Conservation (phyloP, 2,888 invertebrate genomes). For the Drosophila aldrichi region DNA sequence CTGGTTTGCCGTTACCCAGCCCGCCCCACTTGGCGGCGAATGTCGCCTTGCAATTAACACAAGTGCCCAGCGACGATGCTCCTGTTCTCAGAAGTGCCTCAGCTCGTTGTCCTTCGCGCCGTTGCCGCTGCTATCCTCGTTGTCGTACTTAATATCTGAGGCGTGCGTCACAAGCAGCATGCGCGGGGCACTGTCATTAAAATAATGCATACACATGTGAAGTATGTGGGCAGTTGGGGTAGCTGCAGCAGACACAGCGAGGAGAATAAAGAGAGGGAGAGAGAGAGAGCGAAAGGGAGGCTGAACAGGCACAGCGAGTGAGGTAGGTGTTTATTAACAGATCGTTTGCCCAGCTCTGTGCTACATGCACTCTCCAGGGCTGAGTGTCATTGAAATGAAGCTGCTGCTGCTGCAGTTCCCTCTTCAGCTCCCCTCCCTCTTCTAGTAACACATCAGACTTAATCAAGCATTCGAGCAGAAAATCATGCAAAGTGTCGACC, state of each 20-base stretch:
- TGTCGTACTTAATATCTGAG: slow-evolving; percentile 68
- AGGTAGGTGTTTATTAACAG: slow-evolving; percentile 82
- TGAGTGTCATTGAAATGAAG: slow-evolving; percentile 55
- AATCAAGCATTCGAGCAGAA: slow-evolving; percentile 68
- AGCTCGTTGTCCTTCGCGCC: slow-evolving; percentile 70
- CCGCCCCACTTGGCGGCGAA: slow-evolving; percentile 70
- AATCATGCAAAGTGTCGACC: slow-evolving; percentile 77
- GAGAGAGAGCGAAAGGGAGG: not conserved
- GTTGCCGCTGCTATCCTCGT: slow-evolving; percentile 40
- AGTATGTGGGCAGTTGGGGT: slow-evolving; percentile 73
- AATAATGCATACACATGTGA: slow-evolving; percentile 81
- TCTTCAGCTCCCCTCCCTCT: not conserved
- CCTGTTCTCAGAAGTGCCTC: slow-evolving; percentile 44
- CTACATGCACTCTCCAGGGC: slow-evolving; percentile 48
- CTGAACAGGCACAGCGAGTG: not conserved
- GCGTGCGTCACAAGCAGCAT: slow-evolving; percentile 74
- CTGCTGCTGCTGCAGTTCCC: not conserved
- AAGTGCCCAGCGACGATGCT: slow-evolving; percentile 73
- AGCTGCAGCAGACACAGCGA: slow-evolving; percentile 26
- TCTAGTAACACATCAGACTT: slow-evolving; percentile 24
- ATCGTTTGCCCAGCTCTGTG: slow-evolving; percentile 77
- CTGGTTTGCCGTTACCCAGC: slow-evolving; percentile 41
- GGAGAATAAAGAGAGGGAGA: not conserved
- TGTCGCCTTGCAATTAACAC: slow-evolving; percentile 83
- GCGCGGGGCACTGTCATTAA: slow-evolving; percentile 80